Base-by-base conservation (phyloP, 2,888 invertebrate species). In the Oxycera nigricornis region DNA sequence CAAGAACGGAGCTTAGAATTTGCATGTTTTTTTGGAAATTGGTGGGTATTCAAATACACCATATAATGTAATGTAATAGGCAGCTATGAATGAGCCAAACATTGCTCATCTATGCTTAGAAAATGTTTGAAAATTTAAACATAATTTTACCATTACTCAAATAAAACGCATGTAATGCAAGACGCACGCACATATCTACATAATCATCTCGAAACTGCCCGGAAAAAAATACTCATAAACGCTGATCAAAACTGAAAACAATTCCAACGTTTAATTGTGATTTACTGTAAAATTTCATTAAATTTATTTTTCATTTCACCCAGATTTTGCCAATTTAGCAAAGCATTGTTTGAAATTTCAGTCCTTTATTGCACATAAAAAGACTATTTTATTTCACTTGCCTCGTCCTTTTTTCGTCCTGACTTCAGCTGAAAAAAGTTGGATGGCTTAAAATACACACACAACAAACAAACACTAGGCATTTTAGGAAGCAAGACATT, bases 331-430 rank as follows among this genome's bases (percentile, higher is more conserved):
- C 55, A 52, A 70, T 70, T 70, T 70, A 28, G 52, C 24, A 70
- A 55, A 70, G 70, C 70, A 55, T 52, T 70, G 35, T 70, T 35
- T 30, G 52, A 52, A 70, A 70, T 70, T 70, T 70, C 52, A 70
- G 55, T 70, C 70, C 70, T 70, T 70, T 70, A 70, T 70, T 52
- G 70, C 70, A 70, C 70, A 70, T 70, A 70, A 70, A 70, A 70
- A 31, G 70, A 55, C 70, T 55, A 70, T 70, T 70, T 70, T 55
- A 70, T 70, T 70, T 70, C 70, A 70, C 52, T 70, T 55, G 70
- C 22, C 41, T 65, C 65, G 31, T 70, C 31, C 52, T 68, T 31
- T 68, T 30, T 68, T 50, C 52, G 52, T 6, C 30, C 65, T 41
- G 24, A 7, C n/a, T 14, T 4, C 62, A 67, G 28, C 41, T n/a